Evolutionary conservation across 2,797 vertebrate genomes (phyloP), one percentile per base, ranked within the genome.

Genomic region (Leptatherina wallacei): DNA sequence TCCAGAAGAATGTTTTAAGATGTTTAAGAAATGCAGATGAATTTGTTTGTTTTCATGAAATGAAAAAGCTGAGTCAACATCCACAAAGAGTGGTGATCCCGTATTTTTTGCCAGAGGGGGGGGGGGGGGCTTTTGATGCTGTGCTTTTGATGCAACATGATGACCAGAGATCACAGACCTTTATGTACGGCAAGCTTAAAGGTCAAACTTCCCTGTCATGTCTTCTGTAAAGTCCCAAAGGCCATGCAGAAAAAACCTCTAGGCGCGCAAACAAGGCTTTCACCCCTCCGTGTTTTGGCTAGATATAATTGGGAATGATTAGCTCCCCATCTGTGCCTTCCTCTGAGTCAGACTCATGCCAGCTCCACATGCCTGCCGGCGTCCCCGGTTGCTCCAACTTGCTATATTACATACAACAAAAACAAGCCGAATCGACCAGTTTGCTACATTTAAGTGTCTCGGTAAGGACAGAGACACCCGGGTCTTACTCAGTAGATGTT

Each of bases 261-360:
- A 16, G 47, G 12, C 56, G 40, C 55, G 60, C 47, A 44, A 42
- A 60, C 14, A 29, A 4, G 20, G 54, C 68, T 30, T 44, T 27
- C 0, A 6, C 44, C 57, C 36, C 4, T 24, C 11, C 30, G 4
- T 63, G 49, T 18, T 60, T n/a, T 9, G 38, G 51, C 11, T 47
- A 57, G 18, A 72, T 80, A 42, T 81, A 77, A 83, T 73, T 75
- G 71, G 57, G 61, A 62, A 65, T 75, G 64, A 83, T 88, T 68
- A 77, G 58, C 67, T 78, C 35, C 40, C 49, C 4, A 40, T 54
- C 52, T 81, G 69, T 69, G 66, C 52, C 71, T 64, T 79, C 67
- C 61, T 79, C 66, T 72, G 20, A 65, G 63, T 58, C 72, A 22
- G 61, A 29, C 18, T 71, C 54, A 51, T 69, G 55, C 49, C 70